Base-by-base conservation (phyloP, 2,888 invertebrate species). In the Cryptus viduatorius region DNA sequence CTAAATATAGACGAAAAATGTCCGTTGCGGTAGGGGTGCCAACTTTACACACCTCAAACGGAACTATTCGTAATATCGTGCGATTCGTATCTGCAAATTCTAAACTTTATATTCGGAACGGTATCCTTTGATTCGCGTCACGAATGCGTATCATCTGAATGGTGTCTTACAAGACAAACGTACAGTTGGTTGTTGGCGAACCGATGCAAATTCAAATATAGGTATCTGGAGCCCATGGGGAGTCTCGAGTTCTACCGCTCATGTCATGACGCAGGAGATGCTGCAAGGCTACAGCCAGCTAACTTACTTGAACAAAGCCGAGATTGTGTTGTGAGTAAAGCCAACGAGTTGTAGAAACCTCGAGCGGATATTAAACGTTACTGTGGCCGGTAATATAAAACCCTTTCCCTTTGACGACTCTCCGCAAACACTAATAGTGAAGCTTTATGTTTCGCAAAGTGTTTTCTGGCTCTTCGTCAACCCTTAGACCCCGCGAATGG, bases 301-400 rank as follows among this genome's bases (percentile, higher is more conserved):
- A 75, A 96, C 96, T 0, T 96, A 95, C 93, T 92, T 96, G 79
- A 95, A 92, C 78, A 95, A 95, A 92, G 94, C 94, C 46, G 96
- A 96, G 94, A 95, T 96, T 91, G 89, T 95, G 72, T 93, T 95
- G 96, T 96, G 93, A 95, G 95, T 94, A 86, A 37, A 82, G 61
- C 53, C 53, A 69, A 56, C 48, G 75, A 46, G 68, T 37, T 77
- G 42, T 69, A 46, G 31, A 65, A 59, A 69, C 29, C 59, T 7
- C 61, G 61, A 68, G 68, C 64, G 24, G 61, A 68, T 79, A 77
- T 72, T 44, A 79, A 46, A 61, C 81, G 65, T 72, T 37, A 37
- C 24, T 24, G 29, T 24, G 24, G 50, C 53, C 50, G 64, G 73
- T 72, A 75, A 81, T 61, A 61, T 61, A 61, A 61, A 61, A 61